Evolutionary conservation across 92 coral and sea anemone genomes (phyloP).

Genomic region (Parazoanthus atlanticus): DNA sequence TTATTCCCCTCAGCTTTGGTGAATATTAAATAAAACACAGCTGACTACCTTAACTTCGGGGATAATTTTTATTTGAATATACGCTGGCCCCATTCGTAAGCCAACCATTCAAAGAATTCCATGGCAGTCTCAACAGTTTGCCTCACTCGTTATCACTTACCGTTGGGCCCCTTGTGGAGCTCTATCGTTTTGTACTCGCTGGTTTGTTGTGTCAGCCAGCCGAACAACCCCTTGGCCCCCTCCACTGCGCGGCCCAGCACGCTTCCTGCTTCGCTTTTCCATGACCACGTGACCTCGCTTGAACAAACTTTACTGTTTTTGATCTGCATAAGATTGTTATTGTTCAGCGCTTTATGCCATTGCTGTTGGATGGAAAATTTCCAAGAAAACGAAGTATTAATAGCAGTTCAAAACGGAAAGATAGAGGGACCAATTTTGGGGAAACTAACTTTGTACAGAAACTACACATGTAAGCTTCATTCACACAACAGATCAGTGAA

Average conservation of each 20-base stretch:
- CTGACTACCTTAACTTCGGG: neutral
- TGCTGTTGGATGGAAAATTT: neutral
- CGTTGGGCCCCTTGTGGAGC: slow-evolving; percentile 16
- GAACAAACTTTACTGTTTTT: neutral
- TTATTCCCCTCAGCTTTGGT: neutral
- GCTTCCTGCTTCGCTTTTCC: slow-evolving; percentile 28
- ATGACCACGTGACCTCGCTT: slow-evolving; percentile 40
- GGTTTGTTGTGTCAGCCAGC: neutral
- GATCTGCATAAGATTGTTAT: neutral
- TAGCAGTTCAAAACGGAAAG: neutral
- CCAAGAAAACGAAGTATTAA: neutral
- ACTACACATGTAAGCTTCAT: too few relatives aligned
- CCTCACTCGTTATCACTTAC: too few relatives aligned
- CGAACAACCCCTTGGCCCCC: neutral
- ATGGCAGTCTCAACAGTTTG: neutral
- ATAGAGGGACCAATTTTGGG: neutral
- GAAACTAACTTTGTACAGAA: too few relatives aligned
- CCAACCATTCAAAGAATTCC: neutral
- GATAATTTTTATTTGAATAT: too few relatives aligned
- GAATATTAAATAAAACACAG: neutral
- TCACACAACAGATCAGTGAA: neutral
- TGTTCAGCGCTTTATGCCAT: neutral
- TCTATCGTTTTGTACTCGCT: neutral
- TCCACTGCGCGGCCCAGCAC: neutral
- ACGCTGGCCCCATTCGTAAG: neutral